These are phyloP conservation scores for Tetramorium simillimum DNA, from an alignment of 1,140 invertebrate species.

Conservation along the genomic window DNA sequence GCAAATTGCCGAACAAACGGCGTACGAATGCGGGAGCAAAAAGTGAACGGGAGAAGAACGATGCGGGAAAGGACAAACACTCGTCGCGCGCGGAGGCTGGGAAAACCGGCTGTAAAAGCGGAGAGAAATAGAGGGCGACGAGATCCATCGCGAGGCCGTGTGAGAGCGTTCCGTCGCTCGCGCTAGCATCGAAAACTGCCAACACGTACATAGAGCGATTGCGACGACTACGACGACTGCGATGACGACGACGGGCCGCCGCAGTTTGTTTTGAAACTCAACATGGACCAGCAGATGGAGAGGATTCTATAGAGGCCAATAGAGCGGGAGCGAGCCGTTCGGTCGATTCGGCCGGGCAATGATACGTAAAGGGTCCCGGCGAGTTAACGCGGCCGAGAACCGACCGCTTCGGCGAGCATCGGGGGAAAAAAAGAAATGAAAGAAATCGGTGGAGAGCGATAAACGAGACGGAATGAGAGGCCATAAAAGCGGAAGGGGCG, in stretches of 20 bases:
- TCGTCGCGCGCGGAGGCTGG: slow-evolving; percentile 29
- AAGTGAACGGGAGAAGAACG: slow-evolving; percentile 8
- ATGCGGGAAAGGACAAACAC: slow-evolving; percentile 50
- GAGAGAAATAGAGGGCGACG: slow-evolving; percentile 30
- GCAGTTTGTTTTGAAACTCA: slow-evolving; percentile 60
- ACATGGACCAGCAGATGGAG: slow-evolving; percentile 38
- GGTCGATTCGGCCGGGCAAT: slow-evolving; percentile 47
- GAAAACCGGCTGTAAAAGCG: slow-evolving; percentile 54
- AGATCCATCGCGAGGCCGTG: background rate
- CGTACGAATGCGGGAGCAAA: slow-evolving; percentile 21
- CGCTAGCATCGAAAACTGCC: slow-evolving; percentile 42
- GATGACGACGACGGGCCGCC: background rate
- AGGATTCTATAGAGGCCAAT: slow-evolving; percentile 44
- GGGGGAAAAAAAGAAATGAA: slow-evolving; percentile 6
- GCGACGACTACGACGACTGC: background rate
- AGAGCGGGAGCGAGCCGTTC: slow-evolving; percentile 8
- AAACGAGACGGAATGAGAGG: slow-evolving; percentile 31
- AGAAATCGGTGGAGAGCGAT: slow-evolving; percentile 37
- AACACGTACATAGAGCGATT: slow-evolving; percentile 19
- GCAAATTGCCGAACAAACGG: slow-evolving; percentile 43
- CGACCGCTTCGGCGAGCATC: background rate
- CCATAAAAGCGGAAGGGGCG: slow-evolving; percentile 16
- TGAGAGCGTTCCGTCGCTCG: slow-evolving; percentile 5
- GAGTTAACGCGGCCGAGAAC: slow-evolving; percentile 30
- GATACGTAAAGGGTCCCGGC: slow-evolving; percentile 46